These are phyloP conservation scores for Cisticola juncidis DNA, from an alignment of 2,113 vertebrate genomes.

Conservation along the genomic window DNA sequence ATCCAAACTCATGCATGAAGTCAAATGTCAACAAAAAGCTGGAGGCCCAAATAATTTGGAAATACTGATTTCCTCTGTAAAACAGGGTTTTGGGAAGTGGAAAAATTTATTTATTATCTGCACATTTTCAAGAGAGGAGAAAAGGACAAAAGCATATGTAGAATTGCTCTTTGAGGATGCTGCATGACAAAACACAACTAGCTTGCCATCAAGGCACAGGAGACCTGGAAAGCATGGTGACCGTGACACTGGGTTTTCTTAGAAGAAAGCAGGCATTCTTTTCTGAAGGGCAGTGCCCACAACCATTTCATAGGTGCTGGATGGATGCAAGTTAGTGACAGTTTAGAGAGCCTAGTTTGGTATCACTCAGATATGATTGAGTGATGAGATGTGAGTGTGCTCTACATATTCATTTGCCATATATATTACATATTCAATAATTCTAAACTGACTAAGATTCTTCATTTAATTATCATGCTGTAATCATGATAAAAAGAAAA, in stretches of 20 bases:
- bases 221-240: not conserved
- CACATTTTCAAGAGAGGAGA: not conserved
- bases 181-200: not conserved
- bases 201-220: not conserved
- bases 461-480: not conserved
- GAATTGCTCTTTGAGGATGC: not conserved
- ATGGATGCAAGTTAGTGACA: not conserved
- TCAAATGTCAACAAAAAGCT: not conserved
- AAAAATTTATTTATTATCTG: not conserved
- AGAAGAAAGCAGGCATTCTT: not conserved
- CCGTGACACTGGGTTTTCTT: not conserved
- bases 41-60: not conserved
- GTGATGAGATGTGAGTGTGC: not conserved
- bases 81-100: not conserved
- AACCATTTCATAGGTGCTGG: not conserved
- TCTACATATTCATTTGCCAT: not conserved
- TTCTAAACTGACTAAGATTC: not conserved
- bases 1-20: not conserved
- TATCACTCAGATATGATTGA: not conserved
- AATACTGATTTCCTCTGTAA: not conserved
- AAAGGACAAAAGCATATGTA: not conserved
- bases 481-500: not conserved
- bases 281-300: not conserved
- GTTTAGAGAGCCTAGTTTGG: not conserved
- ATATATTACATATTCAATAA: not conserved